Percentiles rank a stretch among this genome's conserved stretches.
Evolutionary conservation across 2,113 vertebrate species (phyloP).

Genomic region (Mustela lutreola): DNA sequence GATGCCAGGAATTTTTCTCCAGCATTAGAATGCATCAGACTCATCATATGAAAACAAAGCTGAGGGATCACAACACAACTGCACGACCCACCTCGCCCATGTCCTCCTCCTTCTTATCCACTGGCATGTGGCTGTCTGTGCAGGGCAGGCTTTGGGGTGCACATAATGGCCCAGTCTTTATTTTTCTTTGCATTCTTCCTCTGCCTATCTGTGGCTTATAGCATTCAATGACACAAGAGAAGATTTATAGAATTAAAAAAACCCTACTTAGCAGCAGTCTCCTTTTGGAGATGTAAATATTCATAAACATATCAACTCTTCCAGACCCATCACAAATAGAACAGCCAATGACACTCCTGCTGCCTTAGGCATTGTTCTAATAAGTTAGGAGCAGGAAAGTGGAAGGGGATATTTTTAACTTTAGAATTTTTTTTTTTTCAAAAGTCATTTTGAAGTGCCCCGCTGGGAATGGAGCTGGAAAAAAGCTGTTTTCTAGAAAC

Average conservation of each 20-base stretch:
- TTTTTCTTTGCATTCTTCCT: not conserved
- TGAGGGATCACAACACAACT: not conserved
- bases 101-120: not conserved
- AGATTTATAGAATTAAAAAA: slow-evolving; percentile 44
- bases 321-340: not conserved
- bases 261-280: not conserved
- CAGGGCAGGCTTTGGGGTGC: not conserved
- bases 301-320: slow-evolving; percentile 76
- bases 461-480: not conserved
- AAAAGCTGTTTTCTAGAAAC: not conserved
- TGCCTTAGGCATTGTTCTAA: slow-evolving; percentile 80
- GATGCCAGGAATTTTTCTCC: not conserved
- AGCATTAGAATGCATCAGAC: not conserved
- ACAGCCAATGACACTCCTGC: slow-evolving; percentile 4
- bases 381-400: slow-evolving; percentile 75
- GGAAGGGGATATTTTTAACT: slow-evolving; percentile 78
- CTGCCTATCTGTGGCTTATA: rapidly evolving
- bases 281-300: slow-evolving; percentile 67
- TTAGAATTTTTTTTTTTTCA: not conserved
- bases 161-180: not conserved
- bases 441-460: slow-evolving; percentile 83
- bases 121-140: not conserved
- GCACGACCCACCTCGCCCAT: not conserved
- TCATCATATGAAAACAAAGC: not conserved
- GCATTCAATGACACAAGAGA: not conserved